Evolutionary conservation across 1,140 invertebrate species (phyloP).

Genomic region (Drosophila elegans): DNA sequence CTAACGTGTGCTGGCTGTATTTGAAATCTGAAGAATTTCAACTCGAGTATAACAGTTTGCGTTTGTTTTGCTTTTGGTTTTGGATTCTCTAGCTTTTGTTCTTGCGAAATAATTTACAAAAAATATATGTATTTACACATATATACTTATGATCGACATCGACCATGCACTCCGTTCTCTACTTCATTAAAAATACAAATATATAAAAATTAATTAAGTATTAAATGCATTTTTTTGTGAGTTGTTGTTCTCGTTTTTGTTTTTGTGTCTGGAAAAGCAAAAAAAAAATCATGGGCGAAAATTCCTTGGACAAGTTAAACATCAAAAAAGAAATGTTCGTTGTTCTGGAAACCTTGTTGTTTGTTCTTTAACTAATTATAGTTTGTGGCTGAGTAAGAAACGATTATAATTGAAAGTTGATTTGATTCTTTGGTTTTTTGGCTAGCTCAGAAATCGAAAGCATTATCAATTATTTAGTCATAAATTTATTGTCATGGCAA

Average conservation of each 20-base stretch:
- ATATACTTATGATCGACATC: slow-evolving; percentile 20
- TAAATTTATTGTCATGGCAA: slow-evolving; percentile 81
- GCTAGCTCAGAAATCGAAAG: slow-evolving; percentile 54
- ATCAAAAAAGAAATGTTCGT: slow-evolving; percentile 77
- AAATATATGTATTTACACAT: slow-evolving; percentile 54
- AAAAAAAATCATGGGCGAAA: slow-evolving; percentile 56
- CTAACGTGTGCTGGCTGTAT: slow-evolving; percentile 73
- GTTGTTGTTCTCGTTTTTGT: slow-evolving; percentile 25
- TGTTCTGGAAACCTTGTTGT: slow-evolving; percentile 84
- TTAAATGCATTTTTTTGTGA: slow-evolving; percentile 75
- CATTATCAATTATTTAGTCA: slow-evolving; percentile 66
- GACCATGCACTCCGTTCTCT: slow-evolving; percentile 3
- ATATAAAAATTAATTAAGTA: slow-evolving; percentile 83
- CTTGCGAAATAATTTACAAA: slow-evolving; percentile 82
- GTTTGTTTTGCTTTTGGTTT: slow-evolving; percentile 69
- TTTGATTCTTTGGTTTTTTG: slow-evolving; percentile 12
- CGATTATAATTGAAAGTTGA: slow-evolving; percentile 55
- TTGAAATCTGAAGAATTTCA: slow-evolving; percentile 57
- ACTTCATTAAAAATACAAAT: slow-evolving; percentile 50
- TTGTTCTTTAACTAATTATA: slow-evolving; percentile 34
- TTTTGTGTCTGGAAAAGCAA: slow-evolving; percentile 68
- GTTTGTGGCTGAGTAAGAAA: slow-evolving; percentile 34
- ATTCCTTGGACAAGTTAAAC: slow-evolving; percentile 47
- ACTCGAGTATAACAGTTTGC: slow-evolving; percentile 62
- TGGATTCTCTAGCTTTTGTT: slow-evolving; percentile 84